Conservation (phyloP, 2,888 invertebrate species). For the Eurytoma adleriae region DNA sequence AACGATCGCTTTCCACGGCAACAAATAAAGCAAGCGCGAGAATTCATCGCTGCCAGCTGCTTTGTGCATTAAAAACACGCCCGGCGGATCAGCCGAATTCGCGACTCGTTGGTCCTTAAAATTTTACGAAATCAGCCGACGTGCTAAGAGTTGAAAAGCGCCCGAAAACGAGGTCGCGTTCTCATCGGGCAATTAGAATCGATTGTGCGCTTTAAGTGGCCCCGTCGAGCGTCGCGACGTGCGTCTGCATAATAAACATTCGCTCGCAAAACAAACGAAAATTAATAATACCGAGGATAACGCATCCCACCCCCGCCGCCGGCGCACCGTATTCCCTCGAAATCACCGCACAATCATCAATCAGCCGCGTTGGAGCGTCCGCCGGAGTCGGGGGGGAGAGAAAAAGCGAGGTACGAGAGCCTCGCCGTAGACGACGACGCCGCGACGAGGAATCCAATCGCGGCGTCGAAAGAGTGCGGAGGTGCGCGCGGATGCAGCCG, state of each 20-base stretch:
- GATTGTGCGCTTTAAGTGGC: slow-evolving; percentile 19
- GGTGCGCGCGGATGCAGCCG: neutral
- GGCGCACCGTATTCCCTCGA: too few species aligned
- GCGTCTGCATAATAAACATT: neutral
- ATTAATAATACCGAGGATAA: too few species aligned
- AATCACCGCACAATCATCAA: too few species aligned
- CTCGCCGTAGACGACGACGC: too few species aligned
- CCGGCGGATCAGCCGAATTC: neutral
- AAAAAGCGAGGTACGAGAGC: neutral
- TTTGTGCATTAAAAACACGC: neutral
- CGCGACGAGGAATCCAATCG: neutral
- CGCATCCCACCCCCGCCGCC: too few species aligned
- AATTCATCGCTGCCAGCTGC: too few species aligned
- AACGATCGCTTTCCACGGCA: too few species aligned
- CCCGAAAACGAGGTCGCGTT: neutral
- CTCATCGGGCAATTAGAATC: slow-evolving; percentile 10
- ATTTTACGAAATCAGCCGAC: neutral
- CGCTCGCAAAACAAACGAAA: too few species aligned
- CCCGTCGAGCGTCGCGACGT: neutral
- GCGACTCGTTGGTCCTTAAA: too few species aligned
- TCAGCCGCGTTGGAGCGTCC: too few species aligned
- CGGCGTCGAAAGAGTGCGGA: neutral
- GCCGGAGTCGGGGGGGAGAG: neutral
- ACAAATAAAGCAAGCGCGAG: too few species aligned
- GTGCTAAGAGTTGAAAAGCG: neutral